Evolutionary conservation across 2,888 invertebrate genomes (phyloP), one percentile per base, ranked within the genome.

Genomic region (Sphaeridia pumilis): DNA sequence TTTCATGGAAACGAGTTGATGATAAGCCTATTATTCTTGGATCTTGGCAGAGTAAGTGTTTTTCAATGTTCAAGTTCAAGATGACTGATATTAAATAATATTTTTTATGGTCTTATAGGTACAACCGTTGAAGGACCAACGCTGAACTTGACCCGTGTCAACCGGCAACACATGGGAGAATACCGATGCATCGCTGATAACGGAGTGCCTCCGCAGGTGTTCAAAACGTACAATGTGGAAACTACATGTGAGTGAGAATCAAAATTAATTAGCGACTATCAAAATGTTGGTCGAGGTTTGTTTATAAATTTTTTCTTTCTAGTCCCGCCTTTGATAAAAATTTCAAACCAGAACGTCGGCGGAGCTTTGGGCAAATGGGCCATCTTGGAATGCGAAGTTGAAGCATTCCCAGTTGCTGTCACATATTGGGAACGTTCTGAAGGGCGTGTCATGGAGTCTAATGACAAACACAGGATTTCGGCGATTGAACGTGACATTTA

Each of bases 241-340:
- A 87, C 93, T 7, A 84, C 87, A 67, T 93, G 93, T 92, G 72
- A 84, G 87, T 80, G 36, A n/a, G n/a, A n/a, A n/a, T n/a, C n/a
- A n/a, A n/a, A n/a, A n/a, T n/a, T n/a, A n/a, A n/a, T n/a, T n/a
- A n/a, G n/a, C n/a, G n/a, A n/a, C n/a, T n/a, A n/a, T n/a, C n/a
- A n/a, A n/a, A n/a, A n/a, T n/a, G n/a, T n/a, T n/a, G n/a, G n/a
- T n/a, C 24, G 10, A 22, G 28, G 47, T 41, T 45, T 45, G 38
- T 38, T 38, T 43, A n/a, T 17, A n/a, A 4, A 17, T 20, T 17
- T 24, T 43, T 52, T 43, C 49, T 17, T 44, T 55, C 14, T 74
- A 90, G 89, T 90, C 72, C 79, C 86, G 45, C 89, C 90, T 1
- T 79, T 84, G 69, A 87, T 90, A 63, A 76, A 81, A 49, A 84